These are phyloP conservation scores for Porites evermanni DNA, from an alignment of 92 coral and sea anemone genomes.

Conservation along the genomic window DNA sequence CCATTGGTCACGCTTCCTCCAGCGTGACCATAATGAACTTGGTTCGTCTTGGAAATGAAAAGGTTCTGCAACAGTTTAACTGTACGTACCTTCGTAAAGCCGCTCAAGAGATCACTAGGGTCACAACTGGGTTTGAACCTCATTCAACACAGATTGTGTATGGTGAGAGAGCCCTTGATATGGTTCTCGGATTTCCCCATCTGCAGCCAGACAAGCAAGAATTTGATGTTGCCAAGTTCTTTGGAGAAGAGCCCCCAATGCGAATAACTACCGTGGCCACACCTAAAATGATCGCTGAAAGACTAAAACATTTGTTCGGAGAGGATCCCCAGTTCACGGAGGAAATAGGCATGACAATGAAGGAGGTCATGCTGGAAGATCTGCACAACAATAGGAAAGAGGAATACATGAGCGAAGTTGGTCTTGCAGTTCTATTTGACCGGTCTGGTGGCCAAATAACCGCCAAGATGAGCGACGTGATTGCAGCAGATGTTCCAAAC, in stretches of 20 bases:
- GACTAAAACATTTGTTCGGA: slow-evolving; percentile 66
- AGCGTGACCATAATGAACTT: slow-evolving; percentile 58
- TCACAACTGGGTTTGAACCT: slow-evolving; percentile 47
- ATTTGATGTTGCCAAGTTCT: slow-evolving; percentile 54
- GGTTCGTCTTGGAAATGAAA: slow-evolving; percentile 56
- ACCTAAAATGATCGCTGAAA: slow-evolving; percentile 39
- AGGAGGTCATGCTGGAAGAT: slow-evolving; percentile 75
- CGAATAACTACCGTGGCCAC: slow-evolving; percentile 50
- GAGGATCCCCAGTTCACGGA: slow-evolving; percentile 73
- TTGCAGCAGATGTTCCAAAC: slow-evolving; percentile 44
- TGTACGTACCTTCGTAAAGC: slow-evolving; percentile 65
- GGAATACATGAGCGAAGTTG: slow-evolving; percentile 80
- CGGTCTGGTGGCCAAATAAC: slow-evolving; percentile 81
- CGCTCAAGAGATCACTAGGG: slow-evolving; percentile 57
- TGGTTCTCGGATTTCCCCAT: slow-evolving; percentile 33
- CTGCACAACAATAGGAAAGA: slow-evolving; percentile 69
- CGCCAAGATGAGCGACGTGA: slow-evolving; percentile 58
- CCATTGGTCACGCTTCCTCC: slow-evolving; percentile 67
- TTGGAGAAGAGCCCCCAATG: slow-evolving; percentile 47
- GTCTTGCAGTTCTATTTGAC: slow-evolving; percentile 71
- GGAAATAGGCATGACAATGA: slow-evolving; percentile 66
- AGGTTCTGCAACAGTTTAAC: slow-evolving; percentile 39
- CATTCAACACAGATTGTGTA: slow-evolving; percentile 45
- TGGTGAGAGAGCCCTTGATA: slow-evolving; percentile 54
- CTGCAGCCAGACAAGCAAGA: slow-evolving; percentile 2